Conservation (phyloP, 2,888 invertebrate species). For the Drosophila neonasuta region DNA sequence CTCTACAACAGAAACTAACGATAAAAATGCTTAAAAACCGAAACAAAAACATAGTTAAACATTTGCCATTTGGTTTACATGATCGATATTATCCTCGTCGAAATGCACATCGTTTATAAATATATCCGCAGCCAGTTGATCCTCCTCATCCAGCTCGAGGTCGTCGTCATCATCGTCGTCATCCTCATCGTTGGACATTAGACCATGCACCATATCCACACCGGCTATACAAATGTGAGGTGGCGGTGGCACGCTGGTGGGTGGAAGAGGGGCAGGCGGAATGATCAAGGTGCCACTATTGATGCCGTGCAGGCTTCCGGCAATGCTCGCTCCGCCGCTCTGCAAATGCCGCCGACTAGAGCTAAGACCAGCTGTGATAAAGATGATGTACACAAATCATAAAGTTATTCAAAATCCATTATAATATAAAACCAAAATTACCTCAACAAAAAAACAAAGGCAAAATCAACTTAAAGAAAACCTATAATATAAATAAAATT, state of each 20-base stretch:
- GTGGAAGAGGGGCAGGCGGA: constrained; percentile 82
- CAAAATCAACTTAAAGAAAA: constrained; percentile 58
- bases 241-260: constrained; percentile 82
- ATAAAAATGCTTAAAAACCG: constrained; percentile 62
- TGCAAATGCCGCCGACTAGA: constrained; percentile 83
- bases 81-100: constrained; percentile 78
- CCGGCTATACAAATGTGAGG: constrained; percentile 82
- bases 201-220: constrained; percentile 75
- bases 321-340: constrained; percentile 81
- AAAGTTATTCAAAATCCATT: background rate
- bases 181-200: constrained; percentile 75
- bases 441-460: constrained; percentile 46
- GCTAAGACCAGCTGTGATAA: constrained; percentile 78
- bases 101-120: constrained; percentile 81
- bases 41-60: constrained; percentile 76
- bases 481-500: constrained; percentile 41
- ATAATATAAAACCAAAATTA: constrained; percentile 17
- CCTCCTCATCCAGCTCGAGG: constrained; percentile 77
- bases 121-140: constrained; percentile 78
- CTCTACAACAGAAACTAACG: constrained; percentile 68
- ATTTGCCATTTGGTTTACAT: constrained; percentile 81
- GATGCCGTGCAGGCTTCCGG: constrained; percentile 82
- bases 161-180: constrained; percentile 79
- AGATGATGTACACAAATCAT: background rate
- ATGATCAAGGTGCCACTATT: constrained; percentile 81